Evolutionary conservation across 2,888 invertebrate species (phyloP).

Genomic region (Leucoptera coffeella): DNA sequence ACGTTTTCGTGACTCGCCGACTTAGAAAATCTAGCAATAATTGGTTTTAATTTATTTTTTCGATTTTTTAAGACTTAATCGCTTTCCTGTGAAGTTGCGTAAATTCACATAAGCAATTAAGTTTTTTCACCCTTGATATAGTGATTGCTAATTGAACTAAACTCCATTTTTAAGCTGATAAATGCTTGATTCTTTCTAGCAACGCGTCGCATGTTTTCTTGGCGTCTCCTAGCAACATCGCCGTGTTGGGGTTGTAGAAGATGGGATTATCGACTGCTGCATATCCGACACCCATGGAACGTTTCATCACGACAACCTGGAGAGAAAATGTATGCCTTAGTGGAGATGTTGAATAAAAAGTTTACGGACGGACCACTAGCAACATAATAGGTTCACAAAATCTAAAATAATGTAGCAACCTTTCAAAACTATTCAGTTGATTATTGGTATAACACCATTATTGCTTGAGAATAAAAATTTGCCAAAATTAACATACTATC

Average conservation of each 20-base stretch:
- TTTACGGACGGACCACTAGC: not conserved
- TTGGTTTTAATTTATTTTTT: too few relatives aligned
- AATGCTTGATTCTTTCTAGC: constrained; percentile 57
- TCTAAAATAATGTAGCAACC: too few relatives aligned
- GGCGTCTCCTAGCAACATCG: constrained; percentile 84
- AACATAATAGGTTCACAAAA: not conserved
- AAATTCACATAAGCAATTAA: too few relatives aligned
- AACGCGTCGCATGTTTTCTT: constrained; percentile 86
- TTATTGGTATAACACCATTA: too few relatives aligned
- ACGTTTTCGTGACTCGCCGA: too few relatives aligned
- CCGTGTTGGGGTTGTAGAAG: constrained; percentile 84
- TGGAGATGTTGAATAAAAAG: not conserved
- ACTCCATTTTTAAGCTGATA: constrained; percentile 14
- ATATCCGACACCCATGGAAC: constrained; percentile 82
- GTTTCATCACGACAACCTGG: constrained; percentile 84
- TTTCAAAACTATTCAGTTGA: too few relatives aligned
- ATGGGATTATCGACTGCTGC: constrained; percentile 91
- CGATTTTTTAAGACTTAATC: too few relatives aligned
- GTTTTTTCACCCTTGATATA: not conserved
- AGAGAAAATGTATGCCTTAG: too few relatives aligned
- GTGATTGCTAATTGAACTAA: not conserved
- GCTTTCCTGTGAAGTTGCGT: too few relatives aligned
- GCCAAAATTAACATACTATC: too few relatives aligned
- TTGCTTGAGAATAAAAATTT: too few relatives aligned
- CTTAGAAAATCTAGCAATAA: too few relatives aligned